Conservation (phyloP, 2,113 vertebrate species). For the Mastomys coucha region DNA sequence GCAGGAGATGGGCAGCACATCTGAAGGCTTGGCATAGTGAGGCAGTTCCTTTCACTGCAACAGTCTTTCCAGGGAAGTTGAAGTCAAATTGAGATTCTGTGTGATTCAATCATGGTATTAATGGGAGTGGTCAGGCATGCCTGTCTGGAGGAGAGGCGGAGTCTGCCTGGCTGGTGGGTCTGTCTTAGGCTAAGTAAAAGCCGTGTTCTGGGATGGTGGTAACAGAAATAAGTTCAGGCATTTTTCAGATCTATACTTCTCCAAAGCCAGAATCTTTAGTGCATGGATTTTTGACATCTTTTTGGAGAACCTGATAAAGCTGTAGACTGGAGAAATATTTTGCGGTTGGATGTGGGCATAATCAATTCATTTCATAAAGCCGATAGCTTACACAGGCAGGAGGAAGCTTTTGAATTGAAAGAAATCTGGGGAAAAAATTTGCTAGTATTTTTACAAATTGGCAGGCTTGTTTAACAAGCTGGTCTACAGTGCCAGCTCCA, state of each 20-base stretch:
- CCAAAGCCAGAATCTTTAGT: slow-evolving; percentile 72
- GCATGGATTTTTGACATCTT: slow-evolving; percentile 70
- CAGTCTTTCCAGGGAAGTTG: not conserved
- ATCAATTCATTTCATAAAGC: not conserved
- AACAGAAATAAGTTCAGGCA: slow-evolving; percentile 51
- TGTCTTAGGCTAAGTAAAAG: slow-evolving; percentile 49
- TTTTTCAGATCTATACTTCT: slow-evolving; percentile 55
- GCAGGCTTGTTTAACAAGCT: slow-evolving; percentile 72
- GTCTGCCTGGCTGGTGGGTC: not conserved
- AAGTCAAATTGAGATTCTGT: not conserved
- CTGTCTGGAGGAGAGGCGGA: not conserved
- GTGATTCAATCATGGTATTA: not conserved
- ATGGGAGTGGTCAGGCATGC: too few species aligned
- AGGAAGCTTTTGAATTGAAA: slow-evolving; percentile 56
- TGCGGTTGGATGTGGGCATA: slow-evolving; percentile 51
- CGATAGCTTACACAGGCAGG: not conserved
- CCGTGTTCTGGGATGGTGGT: slow-evolving; percentile 1
- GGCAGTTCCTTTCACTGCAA: not conserved
- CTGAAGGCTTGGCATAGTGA: not conserved
- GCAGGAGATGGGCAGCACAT: slow-evolving; percentile 9
- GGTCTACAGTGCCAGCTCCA: slow-evolving; percentile 57
- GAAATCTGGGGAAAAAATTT: slow-evolving; percentile 62
- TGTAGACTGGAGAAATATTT: slow-evolving; percentile 55
- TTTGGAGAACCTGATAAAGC: slow-evolving; percentile 27
- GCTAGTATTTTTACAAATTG: slow-evolving; percentile 68